Evolutionary conservation across 2,888 invertebrate species (phyloP), one percentile per base, ranked within the genome.

Genomic region (Leucophora obtusa): DNA sequence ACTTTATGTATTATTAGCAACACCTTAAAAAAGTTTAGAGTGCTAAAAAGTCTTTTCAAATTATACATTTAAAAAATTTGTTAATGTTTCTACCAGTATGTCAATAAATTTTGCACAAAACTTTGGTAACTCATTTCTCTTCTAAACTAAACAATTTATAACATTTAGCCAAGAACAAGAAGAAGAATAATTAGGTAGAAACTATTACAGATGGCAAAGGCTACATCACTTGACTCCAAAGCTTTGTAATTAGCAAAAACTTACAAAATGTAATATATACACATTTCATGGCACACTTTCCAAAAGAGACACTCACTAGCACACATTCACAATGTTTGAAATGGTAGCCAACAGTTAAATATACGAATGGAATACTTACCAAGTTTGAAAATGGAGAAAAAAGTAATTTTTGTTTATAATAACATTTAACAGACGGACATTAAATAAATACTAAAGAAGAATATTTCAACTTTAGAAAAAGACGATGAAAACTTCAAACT

Each of bases 121-220:
- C 60, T 58, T 71, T 62, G 71, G 66, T 54, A 75, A 79, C 71
- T 43, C 68, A 5, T n/a, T 58, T 70, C 18, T 1, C 43, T 47
- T 47, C 56, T 2, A 65, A 72, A 72, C 60, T 77, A 59, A 72
- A 79, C 73, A 73, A 71, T 75, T 71, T 79, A 75, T 70, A 71
- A 58, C 71, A 68, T 68, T 75, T 72, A 62, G 68, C 68, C 71
- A 72, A 68, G 66, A 77, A 53, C 2, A n/a, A 24, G 24, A 60
- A 58, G 51, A 71, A 75, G 72, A 75, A 72, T 80, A 80, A 80
- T 80, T 80, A 76, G 75, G 58, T 68, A 63, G 68, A 75, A 80
- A 70, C 79, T 80, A 80, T 80, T 80, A 80, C 75, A 62, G 75
- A 80, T 80, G 80, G 80, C 75, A 80, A 80, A 80, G 80, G 75